Percentiles rank a stretch among this genome's conserved stretches.
phyloP scores from a whole-genome alignment of 2,888 invertebrate species.

The Pharmacophagus antenor region DNA sequence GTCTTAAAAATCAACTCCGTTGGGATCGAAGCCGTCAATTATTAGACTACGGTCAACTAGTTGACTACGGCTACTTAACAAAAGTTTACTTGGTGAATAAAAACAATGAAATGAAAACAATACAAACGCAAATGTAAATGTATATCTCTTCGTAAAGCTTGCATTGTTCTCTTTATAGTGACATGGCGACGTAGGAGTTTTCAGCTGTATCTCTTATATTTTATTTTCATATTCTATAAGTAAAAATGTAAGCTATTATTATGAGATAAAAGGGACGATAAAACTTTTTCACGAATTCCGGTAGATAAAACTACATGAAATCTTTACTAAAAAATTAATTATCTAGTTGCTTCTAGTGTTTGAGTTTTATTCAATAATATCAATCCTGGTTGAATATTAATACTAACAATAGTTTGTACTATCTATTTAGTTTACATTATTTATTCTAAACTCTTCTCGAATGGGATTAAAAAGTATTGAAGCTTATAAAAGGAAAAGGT shows the following conservation, averaged over 20 bases:
- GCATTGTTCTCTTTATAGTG: conserved; percentile 6
- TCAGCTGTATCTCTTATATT: conserved; percentile 1
- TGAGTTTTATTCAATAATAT: no score
- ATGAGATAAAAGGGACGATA: background rate
- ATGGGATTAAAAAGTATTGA: no score
- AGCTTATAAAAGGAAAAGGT: no score
- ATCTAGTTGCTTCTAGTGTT: no score
- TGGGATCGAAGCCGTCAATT: conserved; percentile 12
- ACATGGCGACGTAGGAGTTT: conserved; percentile 6
- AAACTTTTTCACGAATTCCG: background rate
- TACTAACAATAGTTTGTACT: no score
- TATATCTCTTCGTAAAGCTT: conserved; percentile 16
- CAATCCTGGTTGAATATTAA: no score
- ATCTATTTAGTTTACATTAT: no score
- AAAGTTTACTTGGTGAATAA: background rate
- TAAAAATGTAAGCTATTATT: background rate
- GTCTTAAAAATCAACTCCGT: background rate
- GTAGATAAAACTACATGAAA: background rate
- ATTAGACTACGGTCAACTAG: background rate
- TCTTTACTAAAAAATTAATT: no score
- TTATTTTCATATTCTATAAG: background rate
- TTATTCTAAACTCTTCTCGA: no score
- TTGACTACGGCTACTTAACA: background rate
- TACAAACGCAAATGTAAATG: conserved; percentile 20
- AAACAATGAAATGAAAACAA: conserved; percentile 24